Percentiles rank a stretch among this genome's conserved stretches.
These are phyloP conservation scores for Cataglyphis hispanica DNA, from an alignment of 1,140 invertebrate species.

Conservation along the genomic window DNA sequence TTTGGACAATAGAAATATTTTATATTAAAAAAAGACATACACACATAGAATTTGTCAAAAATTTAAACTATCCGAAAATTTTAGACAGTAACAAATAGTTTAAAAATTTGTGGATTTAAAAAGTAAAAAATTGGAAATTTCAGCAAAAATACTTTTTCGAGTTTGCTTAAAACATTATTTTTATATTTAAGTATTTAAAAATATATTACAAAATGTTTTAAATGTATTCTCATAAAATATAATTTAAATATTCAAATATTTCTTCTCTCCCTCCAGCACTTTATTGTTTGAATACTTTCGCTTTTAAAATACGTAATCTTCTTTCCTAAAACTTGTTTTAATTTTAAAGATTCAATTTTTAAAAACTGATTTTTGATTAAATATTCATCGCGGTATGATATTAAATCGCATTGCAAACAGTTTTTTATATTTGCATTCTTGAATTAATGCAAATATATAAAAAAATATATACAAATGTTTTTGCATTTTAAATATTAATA, in stretches of 20 bases:
- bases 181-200: neutral
- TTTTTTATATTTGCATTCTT: neutral
- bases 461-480: neutral
- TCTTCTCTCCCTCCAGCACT: neutral
- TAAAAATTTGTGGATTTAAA: neutral
- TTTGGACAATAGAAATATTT: neutral
- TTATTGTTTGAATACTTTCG: neutral
- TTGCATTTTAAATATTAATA: conserved; percentile 7
- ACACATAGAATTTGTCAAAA: neutral
- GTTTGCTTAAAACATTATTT: neutral
- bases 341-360: neutral
- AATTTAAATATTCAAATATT: conserved; percentile 8
- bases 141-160: neutral
- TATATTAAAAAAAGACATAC: neutral
- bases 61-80: neutral
- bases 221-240: neutral
- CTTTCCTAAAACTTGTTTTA: neutral
- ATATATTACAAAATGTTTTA: neutral
- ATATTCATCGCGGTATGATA: neutral
- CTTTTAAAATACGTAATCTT: neutral
- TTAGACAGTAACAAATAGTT: neutral
- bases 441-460: neutral
- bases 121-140: neutral
- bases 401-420: neutral
- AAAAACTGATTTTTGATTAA: neutral